Conservation (phyloP, 2,888 invertebrate genomes). For the Nudaria mundana region DNA sequence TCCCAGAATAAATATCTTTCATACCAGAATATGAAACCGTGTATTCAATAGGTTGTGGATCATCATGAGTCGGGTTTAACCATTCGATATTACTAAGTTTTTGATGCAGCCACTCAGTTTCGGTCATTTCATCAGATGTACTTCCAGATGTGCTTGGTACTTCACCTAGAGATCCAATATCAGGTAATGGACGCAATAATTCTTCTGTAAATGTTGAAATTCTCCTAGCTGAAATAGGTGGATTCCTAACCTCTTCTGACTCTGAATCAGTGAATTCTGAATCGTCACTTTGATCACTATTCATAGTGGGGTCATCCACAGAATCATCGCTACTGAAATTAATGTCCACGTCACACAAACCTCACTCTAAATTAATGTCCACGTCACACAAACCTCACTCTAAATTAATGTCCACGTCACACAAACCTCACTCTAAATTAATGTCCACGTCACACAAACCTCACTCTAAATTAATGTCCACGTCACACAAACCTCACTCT, state of each 20-base stretch:
- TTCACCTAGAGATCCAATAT: background rate
- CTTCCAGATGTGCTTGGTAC: background rate
- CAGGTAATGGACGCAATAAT: background rate
- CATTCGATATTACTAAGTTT: conserved; percentile 6
- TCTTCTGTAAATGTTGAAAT: background rate
- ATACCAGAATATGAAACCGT: conserved; percentile 7
- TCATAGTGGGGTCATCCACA: background rate
- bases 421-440: too few relatives aligned
- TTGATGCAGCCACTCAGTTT: conserved; percentile 8
- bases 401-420: too few relatives aligned
- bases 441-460: too few relatives aligned
- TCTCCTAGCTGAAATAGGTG: background rate
- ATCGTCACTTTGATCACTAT: background rate
- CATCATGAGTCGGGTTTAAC: conserved; percentile 7
- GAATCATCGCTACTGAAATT: conserved; percentile 2
- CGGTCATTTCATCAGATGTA: background rate
- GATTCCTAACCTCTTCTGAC: background rate
- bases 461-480: too few relatives aligned
- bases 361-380: background rate
- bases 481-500: too few relatives aligned
- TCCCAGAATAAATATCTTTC: conserved; percentile 8
- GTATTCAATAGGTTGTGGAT: conserved; percentile 5
- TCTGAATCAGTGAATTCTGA: background rate
- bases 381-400: background rate
- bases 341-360: background rate